Conservation (phyloP, 2,113 vertebrate species). For the Corydoras maculifer region DNA sequence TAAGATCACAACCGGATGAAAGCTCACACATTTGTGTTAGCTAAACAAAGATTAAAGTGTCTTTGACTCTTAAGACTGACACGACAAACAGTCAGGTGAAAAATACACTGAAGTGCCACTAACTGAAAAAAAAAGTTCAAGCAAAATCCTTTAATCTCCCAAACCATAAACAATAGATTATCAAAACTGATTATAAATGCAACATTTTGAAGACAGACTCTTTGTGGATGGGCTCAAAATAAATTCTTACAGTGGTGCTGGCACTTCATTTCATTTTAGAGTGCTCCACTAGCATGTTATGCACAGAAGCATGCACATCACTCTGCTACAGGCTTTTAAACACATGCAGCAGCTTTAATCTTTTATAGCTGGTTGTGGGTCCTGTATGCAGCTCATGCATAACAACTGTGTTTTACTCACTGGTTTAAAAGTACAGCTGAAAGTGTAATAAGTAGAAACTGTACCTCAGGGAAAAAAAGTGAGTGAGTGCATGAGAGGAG, state of each 20-base stretch:
- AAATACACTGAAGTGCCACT: conserved; percentile 6
- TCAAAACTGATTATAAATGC: conserved; percentile 2
- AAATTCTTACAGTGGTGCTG: conserved; percentile 1
- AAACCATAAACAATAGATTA: conserved; percentile 4
- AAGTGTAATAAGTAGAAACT: conserved; percentile 2
- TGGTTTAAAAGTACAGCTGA: background rate
- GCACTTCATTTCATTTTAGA: background rate
- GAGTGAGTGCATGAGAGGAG: background rate
- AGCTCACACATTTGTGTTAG: conserved; percentile 25
- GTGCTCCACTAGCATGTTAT: background rate
- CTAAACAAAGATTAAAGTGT: conserved; percentile 28
- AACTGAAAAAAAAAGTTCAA: conserved; percentile 12
- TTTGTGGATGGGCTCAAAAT: conserved; percentile 1
- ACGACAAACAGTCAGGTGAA: conserved; percentile 1
- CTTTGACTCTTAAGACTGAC: background rate
- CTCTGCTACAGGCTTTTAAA: conserved; percentile 15
- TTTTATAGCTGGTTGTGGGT: conserved; percentile 1
- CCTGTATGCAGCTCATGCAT: background rate
- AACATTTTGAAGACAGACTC: background rate
- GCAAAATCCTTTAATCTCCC: conserved; percentile 12
- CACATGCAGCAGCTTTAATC: background rate
- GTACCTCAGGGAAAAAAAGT: background rate
- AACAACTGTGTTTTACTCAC: background rate
- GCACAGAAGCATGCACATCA: background rate
- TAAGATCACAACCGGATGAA: conserved; percentile 17